A percentile compares a stretch with the other conserved stretches of the same genome.
Conservation (phyloP, 2,888 invertebrate genomes). For the Brachylomia viminalis region DNA sequence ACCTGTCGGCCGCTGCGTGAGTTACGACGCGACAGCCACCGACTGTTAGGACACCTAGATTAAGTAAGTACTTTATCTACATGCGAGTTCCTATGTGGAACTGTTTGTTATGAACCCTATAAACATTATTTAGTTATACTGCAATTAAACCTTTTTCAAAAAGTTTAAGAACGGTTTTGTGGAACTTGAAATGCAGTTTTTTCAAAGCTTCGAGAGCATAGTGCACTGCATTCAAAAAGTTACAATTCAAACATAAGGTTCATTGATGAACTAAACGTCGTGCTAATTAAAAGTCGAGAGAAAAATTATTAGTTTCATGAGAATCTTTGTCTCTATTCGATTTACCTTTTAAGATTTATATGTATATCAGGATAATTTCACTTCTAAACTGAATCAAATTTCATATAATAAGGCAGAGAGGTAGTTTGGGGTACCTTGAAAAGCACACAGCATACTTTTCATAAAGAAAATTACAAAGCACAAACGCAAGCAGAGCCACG, state of each 20-base stretch:
- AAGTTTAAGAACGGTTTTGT: background rate
- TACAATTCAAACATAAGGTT: background rate
- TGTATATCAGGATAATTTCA: background rate
- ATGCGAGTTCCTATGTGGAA: background rate
- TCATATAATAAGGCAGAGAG: background rate
- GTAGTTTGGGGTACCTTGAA: background rate
- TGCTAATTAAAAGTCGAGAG: background rate
- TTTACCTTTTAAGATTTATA: background rate
- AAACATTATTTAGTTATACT: background rate
- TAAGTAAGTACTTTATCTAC: constrained; percentile 45
- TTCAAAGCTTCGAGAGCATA: background rate
- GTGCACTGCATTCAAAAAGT: background rate
- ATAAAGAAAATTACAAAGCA: background rate
- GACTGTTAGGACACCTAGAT: constrained; percentile 41
- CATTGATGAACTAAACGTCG: background rate
- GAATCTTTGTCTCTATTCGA: background rate
- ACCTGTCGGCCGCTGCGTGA: constrained; percentile 48
- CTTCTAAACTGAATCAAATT: background rate
- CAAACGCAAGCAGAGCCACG: constrained; percentile 4
- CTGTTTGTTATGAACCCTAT: constrained; percentile 23
- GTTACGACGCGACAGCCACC: constrained; percentile 32
- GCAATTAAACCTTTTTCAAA: too few species aligned
- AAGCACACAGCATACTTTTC: background rate
- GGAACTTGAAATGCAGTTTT: background rate
- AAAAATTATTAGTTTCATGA: background rate